Base-by-base conservation (phyloP, 2,888 invertebrate genomes). In the Nomada flava region DNA sequence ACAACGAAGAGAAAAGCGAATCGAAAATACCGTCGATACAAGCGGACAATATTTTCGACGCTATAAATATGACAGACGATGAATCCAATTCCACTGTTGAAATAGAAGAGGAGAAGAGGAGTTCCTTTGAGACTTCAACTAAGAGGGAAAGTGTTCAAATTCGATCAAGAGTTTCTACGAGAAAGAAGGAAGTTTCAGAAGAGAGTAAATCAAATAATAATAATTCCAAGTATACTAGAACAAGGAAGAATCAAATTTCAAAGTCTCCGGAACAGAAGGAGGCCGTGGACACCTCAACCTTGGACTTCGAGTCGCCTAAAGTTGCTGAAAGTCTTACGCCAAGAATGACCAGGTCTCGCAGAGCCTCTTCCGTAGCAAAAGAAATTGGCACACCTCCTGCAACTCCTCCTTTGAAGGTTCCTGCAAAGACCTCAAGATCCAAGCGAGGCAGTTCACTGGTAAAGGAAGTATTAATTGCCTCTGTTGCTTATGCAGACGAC, bases 401-500 rank as follows among this genome's bases (percentile, higher is more conserved):
- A 11, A 20, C 88, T 57, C 80, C 74, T 3, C 78, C 79, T 4
- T 42, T 64, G 0, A 72, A 72, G 23, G 50, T 26, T 1, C 11
- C n/a, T 18, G 71, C 26, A 18, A 83, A 63, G 26, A 20, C 29
- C 26, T 59, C 55, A 13, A 74, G 86, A 42, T 59, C 70, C 2
- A 88, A 85, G 42, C 84, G 90, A 50, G 89, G 89, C 0, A 84
- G 70, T 64, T 90, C 91, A 0, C 73, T 91, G 9, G 85, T 79
- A 0, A 90, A 88, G 15, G 91, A 91, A 18, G 77, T 88, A 9
- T 29, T 82, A 10, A 78, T 64, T 7, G 76, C 81, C 0, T 76
- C 83, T 11, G 18, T 73, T 9, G 59, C 11, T 13, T 5, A 7
- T 9, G 55, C 55, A 2, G 76, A 76, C 1, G 84, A 85, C 26